Evolutionary conservation across 2,113 vertebrate species (phyloP).

Genomic region (Pitta sordida): DNA sequence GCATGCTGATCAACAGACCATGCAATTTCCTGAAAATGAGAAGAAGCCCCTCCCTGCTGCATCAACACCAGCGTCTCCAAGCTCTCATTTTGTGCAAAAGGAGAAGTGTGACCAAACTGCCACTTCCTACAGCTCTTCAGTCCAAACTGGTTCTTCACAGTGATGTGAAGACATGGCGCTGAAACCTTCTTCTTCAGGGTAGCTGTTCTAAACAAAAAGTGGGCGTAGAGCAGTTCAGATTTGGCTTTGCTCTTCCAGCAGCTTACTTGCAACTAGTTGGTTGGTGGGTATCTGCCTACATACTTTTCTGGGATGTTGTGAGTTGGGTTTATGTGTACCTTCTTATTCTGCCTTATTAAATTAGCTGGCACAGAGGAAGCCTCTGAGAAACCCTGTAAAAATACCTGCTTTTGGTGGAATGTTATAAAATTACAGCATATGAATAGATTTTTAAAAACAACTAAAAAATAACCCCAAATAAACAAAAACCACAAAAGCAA

Average conservation of each 20-base stretch:
- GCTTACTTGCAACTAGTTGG: neutral
- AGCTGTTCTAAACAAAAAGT: neutral
- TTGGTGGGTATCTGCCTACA: constrained; percentile 3
- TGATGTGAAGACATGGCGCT: neutral
- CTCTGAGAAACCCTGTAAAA: constrained; percentile 37
- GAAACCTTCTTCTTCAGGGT: neutral
- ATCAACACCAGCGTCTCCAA: neutral
- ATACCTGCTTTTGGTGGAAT: neutral
- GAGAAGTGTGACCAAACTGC: neutral
- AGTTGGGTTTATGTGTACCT: neutral
- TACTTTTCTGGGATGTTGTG: neutral
- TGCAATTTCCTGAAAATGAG: neutral
- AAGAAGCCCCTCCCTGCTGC: neutral
- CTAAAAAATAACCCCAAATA: rapidly evolving
- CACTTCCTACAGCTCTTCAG: neutral
- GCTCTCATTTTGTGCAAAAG: neutral
- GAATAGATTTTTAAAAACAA: neutral
- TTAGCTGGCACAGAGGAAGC: constrained; percentile 30
- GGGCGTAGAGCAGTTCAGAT: neutral
- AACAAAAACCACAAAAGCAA: neutral
- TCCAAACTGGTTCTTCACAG: neutral
- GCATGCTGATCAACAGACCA: neutral
- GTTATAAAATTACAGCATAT: neutral
- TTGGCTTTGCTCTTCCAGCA: neutral
- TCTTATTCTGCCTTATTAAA: constrained; percentile 40